Evolutionary conservation across 2,797 vertebrate genomes (phyloP).

Genomic region (Clarias platycephalus): DNA sequence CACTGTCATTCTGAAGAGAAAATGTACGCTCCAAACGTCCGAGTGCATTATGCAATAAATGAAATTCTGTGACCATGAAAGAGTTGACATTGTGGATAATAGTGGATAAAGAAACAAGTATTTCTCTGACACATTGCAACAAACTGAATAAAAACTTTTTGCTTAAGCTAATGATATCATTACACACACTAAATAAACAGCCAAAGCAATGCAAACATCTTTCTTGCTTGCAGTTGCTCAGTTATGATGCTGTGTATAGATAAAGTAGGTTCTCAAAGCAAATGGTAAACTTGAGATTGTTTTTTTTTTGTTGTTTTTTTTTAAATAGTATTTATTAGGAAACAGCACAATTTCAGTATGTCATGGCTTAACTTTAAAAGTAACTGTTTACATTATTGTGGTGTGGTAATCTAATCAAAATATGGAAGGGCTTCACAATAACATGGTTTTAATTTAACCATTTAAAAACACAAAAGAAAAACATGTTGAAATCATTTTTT

Average conservation of each 20-base stretch:
- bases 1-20: not conserved
- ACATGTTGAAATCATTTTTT: no score
- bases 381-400: not conserved
- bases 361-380: not conserved
- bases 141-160: not conserved
- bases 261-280: not conserved
- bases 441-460: not conserved
- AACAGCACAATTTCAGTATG: not conserved
- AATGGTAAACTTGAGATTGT: no score
- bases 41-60: not conserved
- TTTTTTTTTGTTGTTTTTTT: no score
- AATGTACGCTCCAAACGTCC: not conserved
- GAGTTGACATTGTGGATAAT: not conserved
- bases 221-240: not conserved
- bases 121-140: not conserved
- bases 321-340: not conserved
- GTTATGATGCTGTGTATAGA: not conserved
- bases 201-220: not conserved
- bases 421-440: not conserved
- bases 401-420: not conserved
- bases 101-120: not conserved
- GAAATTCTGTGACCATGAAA: not conserved
- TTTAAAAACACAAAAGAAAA: not conserved
- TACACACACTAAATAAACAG: not conserved
- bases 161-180: not conserved